Evolutionary conservation across 2,888 invertebrate genomes (phyloP), one percentile per base, ranked within the genome.

Genomic region (Eupeodes latifasciatus): DNA sequence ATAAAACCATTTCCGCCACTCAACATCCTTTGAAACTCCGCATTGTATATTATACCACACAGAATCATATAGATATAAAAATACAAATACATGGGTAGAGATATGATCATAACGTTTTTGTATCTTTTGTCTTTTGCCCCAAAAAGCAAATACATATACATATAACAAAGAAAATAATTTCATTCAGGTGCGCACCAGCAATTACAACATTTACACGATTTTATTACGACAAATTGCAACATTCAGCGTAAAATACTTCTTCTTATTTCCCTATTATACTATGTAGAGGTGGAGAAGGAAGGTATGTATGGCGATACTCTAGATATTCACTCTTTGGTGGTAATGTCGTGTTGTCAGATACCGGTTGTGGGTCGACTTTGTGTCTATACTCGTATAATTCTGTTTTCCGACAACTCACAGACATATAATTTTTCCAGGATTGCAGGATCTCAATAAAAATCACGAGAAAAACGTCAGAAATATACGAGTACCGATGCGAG

Each of bases 131-230:
- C 59, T 75, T 72, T 71, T 71, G 53, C 47, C 34, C 57, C 27
- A 72, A 47, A 78, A 81, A 51, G 66, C 44, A 81, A 78, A 85
- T 75, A 78, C 4, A 40, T 40, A 40, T 40, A 40, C 36, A 36
- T 36, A 36, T 81, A 71, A 77, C 66, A 81, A 78, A 81, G 74
- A 74, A 67, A 85, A 85, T 81, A 74, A 85, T 81, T 85, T 85
- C 62, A 77, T 72, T 83, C 87, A 87, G 87, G 87, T 87, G 87
- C 27, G 71, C 76, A 55, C 72, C 72, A 79, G 76, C 83, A 87
- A 87, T 87, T 87, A 87, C 84, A 80, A 77, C 87, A 87, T 84
- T 87, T 83, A 77, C 83, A 84, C 87, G 59, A 83, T 84, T 87
- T 87, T 84, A 80, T 84, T 83, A 80, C 76, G 72, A 66, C 67